Evolutionary conservation across 2,888 invertebrate genomes (phyloP), one percentile per base, ranked within the genome.

Genomic region (Aphodius granarius): DNA sequence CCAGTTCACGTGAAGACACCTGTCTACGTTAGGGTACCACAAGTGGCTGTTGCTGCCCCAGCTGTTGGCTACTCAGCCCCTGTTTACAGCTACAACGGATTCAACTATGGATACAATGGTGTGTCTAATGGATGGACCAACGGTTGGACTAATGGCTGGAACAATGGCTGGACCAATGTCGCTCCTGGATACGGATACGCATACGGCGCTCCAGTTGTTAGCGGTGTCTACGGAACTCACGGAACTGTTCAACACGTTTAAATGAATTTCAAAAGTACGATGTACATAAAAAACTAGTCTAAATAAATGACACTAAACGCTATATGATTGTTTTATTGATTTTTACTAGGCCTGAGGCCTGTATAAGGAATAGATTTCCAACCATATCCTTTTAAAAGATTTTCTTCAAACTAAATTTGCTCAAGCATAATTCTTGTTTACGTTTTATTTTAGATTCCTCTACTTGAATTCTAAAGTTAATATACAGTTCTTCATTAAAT

Each of bases 1-100:
- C 83, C 83, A 62, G 81, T 82, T 20, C 68, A 79, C 66, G 79
- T 81, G 5, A 76, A 75, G 63, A 80, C 78, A 16, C 81, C 81
- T 18, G 80, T 81, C 17, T 78, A 80, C 73, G 78, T 83, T 5
- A 83, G 83, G 77, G 83, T 84, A 74, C 84, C 83, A 72, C 78
- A 80, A 15, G 20, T 20, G 9, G 6, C 6, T 13, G 9, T 9
- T 3, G 3, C 43, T 13, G 13, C 43, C 43, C 43, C 43, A 43
- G 43, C 43, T 43, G n/a, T n/a, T 20, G n/a, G 21, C 21, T 68
- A 68, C 21, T 13, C 21, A 3, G 1, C 68, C 5, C 68, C 68
- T 19, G 15, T 21, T 68, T 68, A 68, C 6, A 21, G 68, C 13
- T 68, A 68, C n/a, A 21, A 20, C 19, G 65, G 65, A 65, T 16